Evolutionary conservation across 2,888 invertebrate species (phyloP), one percentile per base, ranked within the genome.

Genomic region (Acrobasis consociella): DNA sequence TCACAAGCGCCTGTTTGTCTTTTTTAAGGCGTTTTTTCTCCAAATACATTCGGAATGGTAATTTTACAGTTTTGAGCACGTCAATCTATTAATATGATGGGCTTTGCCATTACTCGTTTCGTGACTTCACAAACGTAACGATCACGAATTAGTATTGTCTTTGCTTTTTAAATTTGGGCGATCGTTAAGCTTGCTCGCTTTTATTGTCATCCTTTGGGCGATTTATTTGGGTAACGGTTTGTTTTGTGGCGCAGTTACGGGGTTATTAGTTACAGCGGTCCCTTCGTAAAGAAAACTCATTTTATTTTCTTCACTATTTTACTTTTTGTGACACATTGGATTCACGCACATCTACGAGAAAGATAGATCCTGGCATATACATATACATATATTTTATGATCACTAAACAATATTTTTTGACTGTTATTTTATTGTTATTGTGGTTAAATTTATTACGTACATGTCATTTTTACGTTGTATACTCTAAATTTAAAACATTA

Each of bases 1-100:
- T 64, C 75, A 77, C 80, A 83, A 85, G 85, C 78, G 81, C 73
- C 74, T 74, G 80, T 82, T 78, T 78, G 71, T 76, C 76, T 73
- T 77, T 74, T 76, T 77, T 74, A 69, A 72, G 72, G 73, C 65
- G 72, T 76, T 80, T 81, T 83, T 82, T 82, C 73, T 80, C 69
- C 74, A 77, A 76, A 75, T 78, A 79, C 78, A 85, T 83, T 82
- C 71, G 72, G 74, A 87, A 91, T 90, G 87, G 86, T 87, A 87
- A 90, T 90, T 89, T 90, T 86, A 90, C 89, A 91, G 91, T 91
- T 89, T 87, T 82, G 86, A 87, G 84, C 90, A 90, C 91, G 91
- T 86, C 89, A 91, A 86, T 89, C 86, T 87, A 86, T 90, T 88
- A 87, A 85, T 85, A 77, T 80, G 84, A 86, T 83, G 81, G 81